These are phyloP conservation scores for Chloebia gouldiae DNA, from an alignment of 2,113 vertebrate genomes.

Conservation along the genomic window DNA sequence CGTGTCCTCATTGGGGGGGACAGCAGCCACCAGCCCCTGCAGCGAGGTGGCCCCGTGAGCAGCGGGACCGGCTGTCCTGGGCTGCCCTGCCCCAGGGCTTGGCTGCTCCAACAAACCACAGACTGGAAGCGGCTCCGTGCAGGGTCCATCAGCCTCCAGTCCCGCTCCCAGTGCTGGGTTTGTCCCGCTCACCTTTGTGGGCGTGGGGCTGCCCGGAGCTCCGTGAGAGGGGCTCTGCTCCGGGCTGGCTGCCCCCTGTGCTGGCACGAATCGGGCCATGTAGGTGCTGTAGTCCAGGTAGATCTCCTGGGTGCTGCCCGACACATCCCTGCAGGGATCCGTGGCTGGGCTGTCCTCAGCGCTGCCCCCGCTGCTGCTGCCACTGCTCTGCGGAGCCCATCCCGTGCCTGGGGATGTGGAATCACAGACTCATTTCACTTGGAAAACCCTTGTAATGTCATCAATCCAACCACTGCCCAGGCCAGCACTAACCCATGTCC, in stretches of 20 bases:
- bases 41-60: rapidly evolving
- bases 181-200: constrained; percentile 45
- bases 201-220: constrained; percentile 65
- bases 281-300: constrained; percentile 79
- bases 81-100: neutral
- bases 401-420: neutral
- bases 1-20: neutral
- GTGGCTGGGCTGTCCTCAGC: constrained; percentile 69
- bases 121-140: rapidly evolving
- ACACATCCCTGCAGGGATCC: constrained; percentile 40
- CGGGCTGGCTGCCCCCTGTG: constrained; percentile 23
- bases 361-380: constrained; percentile 70
- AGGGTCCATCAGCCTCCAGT: rapidly evolving
- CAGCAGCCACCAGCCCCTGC: neutral
- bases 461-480: neutral
- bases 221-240: constrained; percentile 67
- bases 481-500: neutral
- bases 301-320: constrained; percentile 54
- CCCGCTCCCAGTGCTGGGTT: rapidly evolving
- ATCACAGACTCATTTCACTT: neutral
- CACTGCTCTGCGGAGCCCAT: neutral
- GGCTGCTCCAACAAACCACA: rapidly evolving
- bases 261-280: constrained; percentile 76
- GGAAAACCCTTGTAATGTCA: neutral
- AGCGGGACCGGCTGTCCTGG: neutral